These are phyloP conservation scores for Nestor notabilis DNA, from an alignment of 2,113 vertebrate species.

Conservation along the genomic window DNA sequence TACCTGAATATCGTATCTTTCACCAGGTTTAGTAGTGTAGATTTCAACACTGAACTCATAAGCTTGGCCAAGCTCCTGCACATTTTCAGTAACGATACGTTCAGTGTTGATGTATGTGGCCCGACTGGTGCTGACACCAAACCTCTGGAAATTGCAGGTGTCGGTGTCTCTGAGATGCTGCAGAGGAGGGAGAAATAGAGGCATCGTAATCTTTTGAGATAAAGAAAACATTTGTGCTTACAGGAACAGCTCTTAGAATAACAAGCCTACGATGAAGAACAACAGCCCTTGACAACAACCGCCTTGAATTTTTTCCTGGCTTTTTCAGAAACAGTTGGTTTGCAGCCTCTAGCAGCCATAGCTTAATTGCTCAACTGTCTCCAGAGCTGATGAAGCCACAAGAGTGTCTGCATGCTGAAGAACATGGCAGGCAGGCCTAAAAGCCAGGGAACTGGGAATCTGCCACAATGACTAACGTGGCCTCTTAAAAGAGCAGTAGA, in stretches of 20 bases:
- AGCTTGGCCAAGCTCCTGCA: background rate
- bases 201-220: background rate
- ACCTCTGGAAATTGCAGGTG: background rate
- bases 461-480: background rate
- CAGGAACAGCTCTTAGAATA: background rate
- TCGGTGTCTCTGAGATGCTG: background rate
- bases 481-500: background rate
- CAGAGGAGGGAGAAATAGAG: background rate
- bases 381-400: background rate
- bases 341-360: background rate
- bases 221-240: background rate
- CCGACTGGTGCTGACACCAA: background rate
- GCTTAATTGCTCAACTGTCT: background rate
- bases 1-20: background rate
- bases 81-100: background rate
- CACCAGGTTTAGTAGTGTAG: background rate
- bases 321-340: background rate
- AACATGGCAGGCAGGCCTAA: background rate
- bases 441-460: background rate
- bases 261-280: background rate
- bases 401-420: background rate
- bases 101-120: background rate
- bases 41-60: background rate
- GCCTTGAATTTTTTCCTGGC: background rate
- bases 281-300: background rate